A percentile compares a stretch with the other conserved stretches of the same genome.
Evolutionary conservation across 2,888 invertebrate genomes (phyloP).

Genomic region (Xanthia icteritia): DNA sequence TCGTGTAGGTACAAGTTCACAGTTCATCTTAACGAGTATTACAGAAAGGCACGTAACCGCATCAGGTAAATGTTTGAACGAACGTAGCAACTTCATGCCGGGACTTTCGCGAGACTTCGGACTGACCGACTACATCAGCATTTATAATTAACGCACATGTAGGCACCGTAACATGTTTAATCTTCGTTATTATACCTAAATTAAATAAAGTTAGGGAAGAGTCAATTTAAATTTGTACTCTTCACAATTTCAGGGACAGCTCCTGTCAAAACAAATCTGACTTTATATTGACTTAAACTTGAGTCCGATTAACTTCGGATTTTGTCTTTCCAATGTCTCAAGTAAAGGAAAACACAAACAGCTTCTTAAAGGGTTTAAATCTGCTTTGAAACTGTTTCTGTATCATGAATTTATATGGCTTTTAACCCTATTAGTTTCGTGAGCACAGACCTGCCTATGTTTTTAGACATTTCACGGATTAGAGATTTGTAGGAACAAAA

Average conservation of each 20-base stretch:
- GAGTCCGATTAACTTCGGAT: conserved; percentile 36
- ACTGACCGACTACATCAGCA: conserved; percentile 3
- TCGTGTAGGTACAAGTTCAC: background rate
- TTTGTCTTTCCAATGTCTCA: conserved; percentile 40
- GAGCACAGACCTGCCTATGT: conserved; percentile 2
- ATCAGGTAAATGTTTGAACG: conserved; percentile 20
- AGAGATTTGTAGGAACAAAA: conserved; percentile 30
- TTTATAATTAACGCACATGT: conserved; percentile 7
- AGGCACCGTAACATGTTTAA: background rate
- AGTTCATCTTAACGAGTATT: conserved; percentile 20
- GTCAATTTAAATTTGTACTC: conserved; percentile 29
- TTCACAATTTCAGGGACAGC: conserved; percentile 30
- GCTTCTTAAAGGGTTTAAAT: conserved; percentile 6
- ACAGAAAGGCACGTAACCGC: conserved; percentile 14
- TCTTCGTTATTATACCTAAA: conserved; percentile 23
- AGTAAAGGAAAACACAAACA: conserved; percentile 30
- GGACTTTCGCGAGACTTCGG: background rate
- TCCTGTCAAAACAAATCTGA: conserved; percentile 33
- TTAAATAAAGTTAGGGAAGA: conserved; percentile 20
- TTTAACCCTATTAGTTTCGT: conserved; percentile 16
- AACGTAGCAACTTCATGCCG: conserved; percentile 8
- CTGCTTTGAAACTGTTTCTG: background rate
- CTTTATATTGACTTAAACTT: conserved; percentile 41
- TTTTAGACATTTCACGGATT: conserved; percentile 39
- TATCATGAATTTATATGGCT: conserved; percentile 14